Conservation (phyloP, 2,888 invertebrate species). For the Abscondita cerata region DNA sequence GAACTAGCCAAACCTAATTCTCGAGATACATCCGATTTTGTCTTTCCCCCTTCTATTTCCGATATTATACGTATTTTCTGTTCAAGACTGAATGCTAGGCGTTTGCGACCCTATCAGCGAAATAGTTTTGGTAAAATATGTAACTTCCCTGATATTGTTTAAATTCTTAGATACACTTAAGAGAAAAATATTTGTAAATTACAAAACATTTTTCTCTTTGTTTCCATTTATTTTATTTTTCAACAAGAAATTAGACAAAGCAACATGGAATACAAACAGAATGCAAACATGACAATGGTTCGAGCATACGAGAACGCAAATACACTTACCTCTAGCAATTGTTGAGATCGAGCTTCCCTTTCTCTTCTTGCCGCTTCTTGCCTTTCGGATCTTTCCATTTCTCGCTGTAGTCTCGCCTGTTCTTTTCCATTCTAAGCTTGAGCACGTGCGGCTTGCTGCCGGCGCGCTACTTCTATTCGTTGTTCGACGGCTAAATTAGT, state of each 20-base stretch:
- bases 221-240: background rate
- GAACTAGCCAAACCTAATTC: constrained; percentile 65
- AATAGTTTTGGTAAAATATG: constrained; percentile 20
- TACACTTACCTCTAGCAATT: constrained; percentile 79
- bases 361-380: constrained; percentile 84
- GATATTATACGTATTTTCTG: constrained; percentile 68
- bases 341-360: constrained; percentile 82
- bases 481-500: constrained; percentile 75
- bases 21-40: constrained; percentile 65
- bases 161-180: too few species aligned
- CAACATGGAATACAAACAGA: constrained; percentile 6
- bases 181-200: too few species aligned
- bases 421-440: constrained; percentile 77
- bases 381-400: constrained; percentile 80
- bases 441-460: constrained; percentile 76
- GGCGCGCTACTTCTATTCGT: constrained; percentile 75
- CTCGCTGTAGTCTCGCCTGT: constrained; percentile 69
- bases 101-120: constrained; percentile 63
- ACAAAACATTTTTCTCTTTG: too few species aligned
- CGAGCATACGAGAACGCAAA: background rate
- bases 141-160: background rate
- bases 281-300: background rate
- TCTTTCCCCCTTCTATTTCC: constrained; percentile 65
- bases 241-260: background rate
- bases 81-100: constrained; percentile 67